phyloP scores from a whole-genome alignment of 2,888 invertebrate species.

The Trissolcus brochymenae region DNA sequence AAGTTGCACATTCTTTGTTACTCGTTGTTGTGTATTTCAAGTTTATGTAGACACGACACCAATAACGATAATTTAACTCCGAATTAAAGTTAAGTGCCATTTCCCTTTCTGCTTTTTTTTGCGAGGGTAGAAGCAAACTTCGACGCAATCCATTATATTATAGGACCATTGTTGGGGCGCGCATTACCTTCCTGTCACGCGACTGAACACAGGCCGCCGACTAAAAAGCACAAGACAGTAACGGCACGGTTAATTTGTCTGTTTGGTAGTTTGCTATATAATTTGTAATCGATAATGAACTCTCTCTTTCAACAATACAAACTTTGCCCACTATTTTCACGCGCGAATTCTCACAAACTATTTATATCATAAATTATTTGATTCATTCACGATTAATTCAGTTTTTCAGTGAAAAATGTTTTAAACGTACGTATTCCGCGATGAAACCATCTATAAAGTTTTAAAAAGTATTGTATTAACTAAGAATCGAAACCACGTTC shows the following conservation, averaged over 20 bases:
- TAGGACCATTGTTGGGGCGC: constrained; percentile 64
- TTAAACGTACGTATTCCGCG: too few species aligned
- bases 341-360: too few species aligned
- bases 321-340: too few species aligned
- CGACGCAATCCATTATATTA: constrained; percentile 69
- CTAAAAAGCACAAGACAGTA: constrained; percentile 51
- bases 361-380: too few species aligned
- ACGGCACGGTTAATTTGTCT: constrained; percentile 58
- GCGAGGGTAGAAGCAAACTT: constrained; percentile 63
- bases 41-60: constrained; percentile 52
- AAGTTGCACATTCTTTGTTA: constrained; percentile 47
- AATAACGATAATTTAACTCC: constrained; percentile 64
- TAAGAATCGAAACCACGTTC: too few species aligned
- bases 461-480: too few species aligned
- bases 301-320: too few species aligned
- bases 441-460: too few species aligned
- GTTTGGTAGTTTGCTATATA: constrained; percentile 47
- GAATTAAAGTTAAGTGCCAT: constrained; percentile 65
- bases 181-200: constrained; percentile 70
- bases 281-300: constrained; percentile 57
- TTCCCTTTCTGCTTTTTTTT: constrained; percentile 61
- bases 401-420: too few species aligned
- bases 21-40: constrained; percentile 46
- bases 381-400: too few species aligned
- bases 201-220: constrained; percentile 60